These are phyloP conservation scores for Zoanthus gigantus DNA, from an alignment of 92 coral and sea anemone species.

Conservation along the genomic window DNA sequence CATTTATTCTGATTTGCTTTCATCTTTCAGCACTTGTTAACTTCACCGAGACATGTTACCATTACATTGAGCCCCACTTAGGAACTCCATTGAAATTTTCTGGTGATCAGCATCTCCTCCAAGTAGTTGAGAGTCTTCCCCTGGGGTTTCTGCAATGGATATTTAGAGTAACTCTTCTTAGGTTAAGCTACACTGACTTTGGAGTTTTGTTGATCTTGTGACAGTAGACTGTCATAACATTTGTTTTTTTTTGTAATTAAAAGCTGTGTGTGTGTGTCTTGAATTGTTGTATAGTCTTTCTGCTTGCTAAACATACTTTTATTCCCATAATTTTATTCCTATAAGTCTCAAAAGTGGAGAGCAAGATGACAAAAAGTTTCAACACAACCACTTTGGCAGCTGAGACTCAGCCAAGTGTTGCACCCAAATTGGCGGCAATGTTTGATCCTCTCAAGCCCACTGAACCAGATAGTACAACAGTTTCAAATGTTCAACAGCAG, in stretches of 20 bases:
- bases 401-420: neutral
- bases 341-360: neutral
- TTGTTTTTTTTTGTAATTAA: too few relatives aligned
- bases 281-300: neutral
- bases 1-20: too few relatives aligned
- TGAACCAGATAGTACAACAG: slow-evolving; percentile 19
- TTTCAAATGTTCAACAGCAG: neutral
- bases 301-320: too few relatives aligned
- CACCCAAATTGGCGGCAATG: slow-evolving; percentile 30
- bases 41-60: too few relatives aligned
- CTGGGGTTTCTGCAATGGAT: neutral
- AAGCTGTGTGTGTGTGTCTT: too few relatives aligned
- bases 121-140: neutral
- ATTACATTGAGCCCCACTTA: neutral
- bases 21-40: too few relatives aligned
- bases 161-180: neutral
- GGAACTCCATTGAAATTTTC: neutral
- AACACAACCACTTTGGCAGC: neutral
- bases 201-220: neutral
- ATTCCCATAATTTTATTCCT: neutral
- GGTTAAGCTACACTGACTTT: neutral
- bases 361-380: neutral
- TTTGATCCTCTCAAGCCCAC: slow-evolving; percentile 37
- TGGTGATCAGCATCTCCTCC: neutral
- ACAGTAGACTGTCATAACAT: too few relatives aligned